These are phyloP conservation scores for Ichneumon xanthorius DNA, from an alignment of 2,888 invertebrate genomes.

Conservation along the genomic window DNA sequence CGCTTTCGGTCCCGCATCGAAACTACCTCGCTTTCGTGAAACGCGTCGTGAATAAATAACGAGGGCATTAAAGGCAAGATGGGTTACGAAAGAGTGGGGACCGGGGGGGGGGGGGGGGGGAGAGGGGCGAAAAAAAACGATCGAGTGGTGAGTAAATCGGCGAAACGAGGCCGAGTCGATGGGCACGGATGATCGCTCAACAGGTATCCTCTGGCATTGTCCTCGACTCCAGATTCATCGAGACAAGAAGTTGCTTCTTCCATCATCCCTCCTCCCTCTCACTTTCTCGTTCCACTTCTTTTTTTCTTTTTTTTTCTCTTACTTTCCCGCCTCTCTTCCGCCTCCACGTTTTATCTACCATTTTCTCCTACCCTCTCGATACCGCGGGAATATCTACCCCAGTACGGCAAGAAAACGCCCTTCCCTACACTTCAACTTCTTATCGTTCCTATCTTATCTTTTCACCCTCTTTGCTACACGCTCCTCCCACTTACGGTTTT, in stretches of 20 bases:
- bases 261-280: neutral
- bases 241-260: slow-evolving; percentile 48
- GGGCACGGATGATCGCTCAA: slow-evolving; percentile 62
- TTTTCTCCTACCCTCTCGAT: neutral
- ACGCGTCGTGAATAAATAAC: slow-evolving; percentile 60
- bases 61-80: slow-evolving; percentile 55
- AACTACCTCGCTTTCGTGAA: slow-evolving; percentile 8
- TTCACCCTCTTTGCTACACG: slow-evolving; percentile 13
- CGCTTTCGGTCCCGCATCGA: neutral
- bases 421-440: slow-evolving; percentile 22
- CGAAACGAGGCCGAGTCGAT: slow-evolving; percentile 59
- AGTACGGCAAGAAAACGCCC: slow-evolving; percentile 2
- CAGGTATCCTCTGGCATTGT: slow-evolving; percentile 64
- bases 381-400: slow-evolving; percentile 1
- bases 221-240: slow-evolving; percentile 62
- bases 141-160: slow-evolving; percentile 32
- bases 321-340: neutral
- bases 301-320: neutral
- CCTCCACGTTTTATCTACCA: slow-evolving; percentile 10
- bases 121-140: slow-evolving; percentile 21
- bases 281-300: slow-evolving; percentile 25
- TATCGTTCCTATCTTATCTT: slow-evolving; percentile 14
- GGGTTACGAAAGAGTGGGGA: slow-evolving; percentile 51
- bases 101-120: neutral
- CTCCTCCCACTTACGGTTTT: slow-evolving; percentile 14